Evolutionary conservation across 1,140 invertebrate genomes (phyloP), one percentile per base, ranked within the genome.

Genomic region (Amyelois transitella): DNA sequence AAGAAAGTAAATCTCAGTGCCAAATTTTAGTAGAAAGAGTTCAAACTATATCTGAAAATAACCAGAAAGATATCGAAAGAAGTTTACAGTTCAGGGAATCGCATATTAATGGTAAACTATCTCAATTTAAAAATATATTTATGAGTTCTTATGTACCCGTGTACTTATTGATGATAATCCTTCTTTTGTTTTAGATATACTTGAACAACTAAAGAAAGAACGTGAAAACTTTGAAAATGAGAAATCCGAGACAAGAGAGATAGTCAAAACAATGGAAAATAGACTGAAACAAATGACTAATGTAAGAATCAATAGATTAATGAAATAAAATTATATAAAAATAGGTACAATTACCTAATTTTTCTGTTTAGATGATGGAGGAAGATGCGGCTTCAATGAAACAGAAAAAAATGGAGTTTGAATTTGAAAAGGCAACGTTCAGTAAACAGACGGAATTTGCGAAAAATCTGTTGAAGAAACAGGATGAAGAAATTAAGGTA

Each of bases 381-480:
- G 88, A 88, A 66, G 85, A 88, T 62, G 72, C 80, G 20, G 54
- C 66, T 12, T 51, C 61, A 14, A 57, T 89, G 3, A 86, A 82
- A 58, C 78, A 88, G 53, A 88, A 83, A 62, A 81, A 71, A 69
- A 81, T 86, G 80, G 84, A 88, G 52, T 84, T 89, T 64, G 84
- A 88, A 64, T 84, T 85, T 53, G 88, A 88, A 60, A 88, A 83
- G 43, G 81, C 86, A 8, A 84, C 77, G 3, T 84, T 88, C 28
- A 80, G 63, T 59, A 86, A 86, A 56, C 84, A 88, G 68, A 88
- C 82, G 0, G 86, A 89, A 62, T 82, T 85, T 60, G 85, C 85
- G 6, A 88, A 88, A 49, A 88, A 77, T 56, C 55, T 86, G n/a
- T 57, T 88, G 0, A 88, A 88, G 49, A 85, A 81, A 58, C 82